Base-by-base conservation (phyloP, 2,888 invertebrate species). In the Dichetophora obliterata region DNA sequence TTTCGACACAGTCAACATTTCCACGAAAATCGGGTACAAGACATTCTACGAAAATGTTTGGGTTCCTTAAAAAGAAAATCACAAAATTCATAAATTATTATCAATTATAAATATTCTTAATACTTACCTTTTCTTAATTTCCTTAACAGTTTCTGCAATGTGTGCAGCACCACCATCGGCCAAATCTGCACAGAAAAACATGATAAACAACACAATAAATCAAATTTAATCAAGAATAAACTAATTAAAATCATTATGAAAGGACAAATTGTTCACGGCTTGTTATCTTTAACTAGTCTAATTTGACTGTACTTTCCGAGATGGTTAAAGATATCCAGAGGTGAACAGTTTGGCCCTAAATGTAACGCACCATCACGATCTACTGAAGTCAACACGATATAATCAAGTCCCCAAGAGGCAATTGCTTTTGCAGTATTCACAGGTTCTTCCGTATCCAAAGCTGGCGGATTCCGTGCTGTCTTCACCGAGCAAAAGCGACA, bases 401-500 rank as follows among this genome's bases (percentile, higher is more conserved):
- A 99, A 85, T 98, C 97, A 3, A 99, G 91, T 0, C 98, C 97
- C 99, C 99, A 99, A 19, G 95, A 93, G 63, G 93, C 92, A 81
- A 99, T 94, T 0, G 99, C 99, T 74, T 90, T 92, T 0, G 99
- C 99, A 0, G 99, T 99, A 90, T 98, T 96, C 8, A 91, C 87
- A 0, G 99, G 99, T 89, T 99, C 99, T 77, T 92, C 91, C 0
- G 95, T 93, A 91, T 99, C 98, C 9, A 96, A 92, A 0, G 96
- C 94, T 1, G 98, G 96, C 0, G 99, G 99, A 37, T 92, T 91
- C 79, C 95, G 92, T 0, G 98, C 93, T 0, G 99, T 99, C 91
- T 99, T 99, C 68, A 99, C 96, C 0, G 99, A 99, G 89, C 99
- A 99, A 90, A 99, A 99, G 85, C 98, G 92, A 88, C 99, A 99